These are phyloP conservation scores for Drosophila birchii DNA, from an alignment of 2,888 invertebrate species.

Conservation along the genomic window DNA sequence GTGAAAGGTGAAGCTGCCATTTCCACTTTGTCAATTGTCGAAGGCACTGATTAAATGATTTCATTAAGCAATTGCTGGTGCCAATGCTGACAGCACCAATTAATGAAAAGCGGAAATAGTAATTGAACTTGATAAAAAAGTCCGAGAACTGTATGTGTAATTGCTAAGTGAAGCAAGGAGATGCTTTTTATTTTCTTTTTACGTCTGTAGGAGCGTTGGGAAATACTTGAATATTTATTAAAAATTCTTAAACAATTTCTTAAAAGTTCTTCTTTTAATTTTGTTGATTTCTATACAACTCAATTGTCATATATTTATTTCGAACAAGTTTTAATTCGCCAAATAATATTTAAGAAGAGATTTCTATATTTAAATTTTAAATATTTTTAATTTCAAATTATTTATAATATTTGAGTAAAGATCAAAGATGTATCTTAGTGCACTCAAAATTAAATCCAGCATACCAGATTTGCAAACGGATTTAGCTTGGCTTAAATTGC, in stretches of 20 bases:
- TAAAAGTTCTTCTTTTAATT: not conserved
- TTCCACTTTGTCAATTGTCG: constrained; percentile 31
- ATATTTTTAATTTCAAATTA: too few species aligned
- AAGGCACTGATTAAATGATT: constrained; percentile 54
- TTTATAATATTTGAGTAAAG: not conserved
- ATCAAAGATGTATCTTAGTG: not conserved
- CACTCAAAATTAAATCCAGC: too few species aligned
- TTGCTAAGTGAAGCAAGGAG: constrained; percentile 7
- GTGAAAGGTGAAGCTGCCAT: constrained; percentile 9
- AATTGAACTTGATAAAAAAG: constrained; percentile 26
- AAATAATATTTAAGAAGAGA: not conserved
- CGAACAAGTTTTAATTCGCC: not conserved
- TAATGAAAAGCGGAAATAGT: constrained; percentile 43
- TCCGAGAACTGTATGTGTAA: not conserved
- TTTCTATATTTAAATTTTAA: not conserved
- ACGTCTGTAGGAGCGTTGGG: not conserved
- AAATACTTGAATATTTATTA: not conserved
- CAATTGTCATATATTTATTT: not conserved
- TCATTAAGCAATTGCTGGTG: constrained; percentile 46
- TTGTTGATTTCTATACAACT: too few species aligned
- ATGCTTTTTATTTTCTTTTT: not conserved
- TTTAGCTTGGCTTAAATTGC: not conserved
- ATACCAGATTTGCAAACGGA: not conserved
- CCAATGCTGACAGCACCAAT: constrained; percentile 35
- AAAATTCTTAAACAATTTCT: too few species aligned